Base-by-base conservation (phyloP, 2,113 vertebrate species). In the Lepisosteus oculatus region DNA sequence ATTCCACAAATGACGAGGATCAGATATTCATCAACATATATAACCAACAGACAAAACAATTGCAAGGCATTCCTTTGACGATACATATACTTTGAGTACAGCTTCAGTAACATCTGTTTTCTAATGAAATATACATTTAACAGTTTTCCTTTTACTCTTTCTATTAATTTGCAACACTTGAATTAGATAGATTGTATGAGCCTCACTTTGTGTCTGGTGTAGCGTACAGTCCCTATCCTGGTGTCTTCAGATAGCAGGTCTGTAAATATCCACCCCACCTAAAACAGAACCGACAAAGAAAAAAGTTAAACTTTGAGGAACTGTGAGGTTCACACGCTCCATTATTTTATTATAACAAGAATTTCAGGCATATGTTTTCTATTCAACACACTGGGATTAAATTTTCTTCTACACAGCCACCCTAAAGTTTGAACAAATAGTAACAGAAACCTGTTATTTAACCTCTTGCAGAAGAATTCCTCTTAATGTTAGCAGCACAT, bases 181-280 rank as follows among this genome's bases (percentile, higher is more conserved):
- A 51, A 9, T 51, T 51, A 51, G 14, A 59, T n/a, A 15, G 57
- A 59, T 15, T 59, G 5, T 13, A 44, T 13, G 13, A 17, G 9
- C 0, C 89, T 93, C 80, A 97, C 97, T 89, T 96, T 91, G 83
- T 99, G 98, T 56, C 97, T 93, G 70, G 91, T 92, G 87, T 95
- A 99, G 17, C 94, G 93, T 67, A 99, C 97, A 0, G 97, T 99
- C 0, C 97, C 97, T 91, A 97, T 98, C 76, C 96, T 94, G 1
- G 94, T 99, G 66, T 99, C 96, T 80, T 99, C 97, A 0, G 97
- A 98, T 59, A 99, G 84, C 55, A 99, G 90, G 77, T 99, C 97
- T 14, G 97, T 96, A 77, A 99, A 99, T 85, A 99, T 99, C 97
- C 97, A 99, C 57, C 97, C 97, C 69, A 99, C 94, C 97, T 99